These are phyloP conservation scores for Zeus faber DNA, from an alignment of 2,113 vertebrate species.

Conservation along the genomic window DNA sequence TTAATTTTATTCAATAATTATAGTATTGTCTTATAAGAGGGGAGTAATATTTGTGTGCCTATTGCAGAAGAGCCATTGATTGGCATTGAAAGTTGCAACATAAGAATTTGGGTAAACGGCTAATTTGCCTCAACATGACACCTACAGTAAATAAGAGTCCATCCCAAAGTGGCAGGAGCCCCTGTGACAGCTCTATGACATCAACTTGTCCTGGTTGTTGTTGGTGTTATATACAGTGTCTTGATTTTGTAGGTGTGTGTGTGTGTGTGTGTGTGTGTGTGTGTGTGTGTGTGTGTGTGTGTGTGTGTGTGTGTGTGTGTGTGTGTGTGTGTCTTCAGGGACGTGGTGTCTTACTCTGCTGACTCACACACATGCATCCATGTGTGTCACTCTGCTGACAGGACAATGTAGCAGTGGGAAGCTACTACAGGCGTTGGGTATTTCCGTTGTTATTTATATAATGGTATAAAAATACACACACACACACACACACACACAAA, in stretches of 20 bases:
- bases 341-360: conserved; percentile 36
- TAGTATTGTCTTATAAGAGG: too few species aligned
- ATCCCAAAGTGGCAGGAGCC: too few species aligned
- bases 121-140: not conserved
- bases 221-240: not conserved
- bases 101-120: not conserved
- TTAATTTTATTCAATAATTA: too few species aligned
- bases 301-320: conserved; percentile 7
- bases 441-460: conserved; percentile 34
- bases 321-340: conserved; percentile 13
- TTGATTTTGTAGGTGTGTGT: not conserved
- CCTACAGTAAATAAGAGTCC: not conserved
- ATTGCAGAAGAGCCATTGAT: too few species aligned
- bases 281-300: conserved; percentile 6
- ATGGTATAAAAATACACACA: too few species aligned
- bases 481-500: conserved; percentile 2
- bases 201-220: not conserved
- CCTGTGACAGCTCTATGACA: not conserved
- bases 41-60: too few species aligned
- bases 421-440: conserved; percentile 28
- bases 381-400: conserved; percentile 53
- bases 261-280: conserved; percentile 4
- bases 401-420: conserved; percentile 31
- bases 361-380: conserved; percentile 34
- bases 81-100: too few species aligned